phyloP scores from a whole-genome alignment of 2,113 vertebrate species.

The Macquaria ambigua region DNA sequence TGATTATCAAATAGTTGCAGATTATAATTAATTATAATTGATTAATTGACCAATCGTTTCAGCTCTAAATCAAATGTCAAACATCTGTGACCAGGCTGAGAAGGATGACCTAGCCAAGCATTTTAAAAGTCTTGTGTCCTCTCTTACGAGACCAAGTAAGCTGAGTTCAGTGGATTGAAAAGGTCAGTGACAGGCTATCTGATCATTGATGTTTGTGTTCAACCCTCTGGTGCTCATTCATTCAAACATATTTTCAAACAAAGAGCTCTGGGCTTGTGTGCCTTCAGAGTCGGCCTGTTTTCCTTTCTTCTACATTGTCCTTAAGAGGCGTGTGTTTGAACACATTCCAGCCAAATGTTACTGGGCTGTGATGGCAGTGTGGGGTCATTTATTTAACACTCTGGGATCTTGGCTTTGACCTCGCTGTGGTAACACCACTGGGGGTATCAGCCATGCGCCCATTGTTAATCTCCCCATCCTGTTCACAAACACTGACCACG shows the following conservation, averaged over 20 bases:
- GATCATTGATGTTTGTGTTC: conserved; percentile 7
- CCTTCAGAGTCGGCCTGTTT: conserved; percentile 51
- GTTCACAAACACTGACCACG: conserved; percentile 79
- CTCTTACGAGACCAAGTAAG: background rate
- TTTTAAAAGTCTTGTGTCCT: background rate
- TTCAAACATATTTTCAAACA: conserved; percentile 25
- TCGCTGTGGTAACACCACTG: conserved; percentile 70
- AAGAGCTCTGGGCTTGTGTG: conserved; percentile 40
- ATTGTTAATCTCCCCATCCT: conserved; percentile 80
- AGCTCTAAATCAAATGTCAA: conserved; percentile 6
- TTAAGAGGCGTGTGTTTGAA: conserved; percentile 61
- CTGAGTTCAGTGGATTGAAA: conserved; percentile 39
- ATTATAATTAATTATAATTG: background rate
- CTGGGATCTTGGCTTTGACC: conserved; percentile 79
- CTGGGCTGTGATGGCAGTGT: conserved; percentile 66
- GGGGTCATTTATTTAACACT: conserved; percentile 82
- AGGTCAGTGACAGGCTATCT: conserved; percentile 8
- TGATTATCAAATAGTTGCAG: background rate
- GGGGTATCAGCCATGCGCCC: conserved; percentile 75
- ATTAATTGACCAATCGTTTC: background rate
- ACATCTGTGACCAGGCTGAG: conserved; percentile 6
- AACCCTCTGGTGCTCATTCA: conserved; percentile 11
- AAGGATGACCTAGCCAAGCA: background rate
- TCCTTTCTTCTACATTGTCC: conserved; percentile 50
- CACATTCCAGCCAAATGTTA: conserved; percentile 78